Conservation (phyloP, 2,888 invertebrate species). For the Cordilura impudica region DNA sequence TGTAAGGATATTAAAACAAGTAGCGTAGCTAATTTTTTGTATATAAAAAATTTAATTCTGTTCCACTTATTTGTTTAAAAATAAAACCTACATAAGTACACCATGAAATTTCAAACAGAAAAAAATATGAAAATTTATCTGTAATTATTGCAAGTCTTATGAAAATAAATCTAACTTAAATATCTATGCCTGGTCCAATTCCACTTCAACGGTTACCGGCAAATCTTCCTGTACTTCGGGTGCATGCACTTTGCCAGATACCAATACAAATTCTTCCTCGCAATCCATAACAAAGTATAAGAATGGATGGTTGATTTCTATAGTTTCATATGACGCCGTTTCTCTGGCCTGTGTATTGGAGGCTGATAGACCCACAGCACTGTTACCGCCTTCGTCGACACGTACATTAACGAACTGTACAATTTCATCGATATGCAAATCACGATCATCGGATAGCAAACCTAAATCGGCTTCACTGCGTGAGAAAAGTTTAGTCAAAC, state of each 20-base stretch:
- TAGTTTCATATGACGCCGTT: conserved; percentile 70
- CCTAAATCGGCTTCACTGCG: conserved; percentile 81
- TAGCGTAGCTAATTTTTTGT: conserved; percentile 47
- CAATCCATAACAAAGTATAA: conserved; percentile 82
- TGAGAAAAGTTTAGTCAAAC: conserved; percentile 81
- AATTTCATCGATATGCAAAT: conserved; percentile 83
- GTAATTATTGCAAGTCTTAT: conserved; percentile 39
- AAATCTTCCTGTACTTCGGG: conserved; percentile 76
- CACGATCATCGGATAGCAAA: conserved; percentile 80
- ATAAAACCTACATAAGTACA: neutral
- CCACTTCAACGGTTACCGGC: conserved; percentile 69
- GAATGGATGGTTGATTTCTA: conserved; percentile 82
- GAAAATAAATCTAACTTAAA: conserved; percentile 18
- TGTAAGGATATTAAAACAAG: neutral
- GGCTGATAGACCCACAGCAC: conserved; percentile 77
- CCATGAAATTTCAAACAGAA: conserved; percentile 37
- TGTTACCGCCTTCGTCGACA: conserved; percentile 80
- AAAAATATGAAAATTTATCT: conserved; percentile 14
- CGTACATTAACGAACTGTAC: conserved; percentile 83
- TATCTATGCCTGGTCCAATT: conserved; percentile 70
- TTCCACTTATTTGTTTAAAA: conserved; percentile 5
- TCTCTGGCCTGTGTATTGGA: conserved; percentile 66
- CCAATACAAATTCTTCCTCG: conserved; percentile 80
- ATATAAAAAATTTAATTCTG: conserved; percentile 25
- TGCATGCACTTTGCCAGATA: conserved; percentile 81